These are phyloP conservation scores for Coboldia fuscipes DNA, from an alignment of 1,140 invertebrate species.

Conservation along the genomic window DNA sequence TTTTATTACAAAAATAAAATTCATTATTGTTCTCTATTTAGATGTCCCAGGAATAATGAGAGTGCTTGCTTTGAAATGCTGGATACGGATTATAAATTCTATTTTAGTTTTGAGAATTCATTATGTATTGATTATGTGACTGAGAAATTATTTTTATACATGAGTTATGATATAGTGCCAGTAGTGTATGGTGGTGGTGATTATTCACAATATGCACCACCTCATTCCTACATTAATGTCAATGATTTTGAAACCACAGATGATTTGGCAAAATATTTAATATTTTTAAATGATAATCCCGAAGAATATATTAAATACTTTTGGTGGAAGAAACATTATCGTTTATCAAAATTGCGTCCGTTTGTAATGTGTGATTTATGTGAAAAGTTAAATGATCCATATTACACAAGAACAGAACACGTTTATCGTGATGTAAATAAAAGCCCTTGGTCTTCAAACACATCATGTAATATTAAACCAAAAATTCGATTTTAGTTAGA, in stretches of 20 bases:
- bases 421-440: too few species aligned
- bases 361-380: too few species aligned
- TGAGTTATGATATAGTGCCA: conserved; percentile 25
- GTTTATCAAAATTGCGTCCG: too few species aligned
- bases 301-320: too few species aligned
- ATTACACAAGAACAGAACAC: too few species aligned
- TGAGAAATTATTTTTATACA: conserved; percentile 28
- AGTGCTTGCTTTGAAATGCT: conserved; percentile 21
- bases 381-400: too few species aligned
- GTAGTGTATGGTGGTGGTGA: conserved; percentile 32
- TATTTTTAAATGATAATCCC: conserved; percentile 22
- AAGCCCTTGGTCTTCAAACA: too few species aligned
- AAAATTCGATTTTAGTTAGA: too few species aligned
- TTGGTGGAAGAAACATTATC: too few species aligned
- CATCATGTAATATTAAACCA: too few species aligned
- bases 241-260: conserved; percentile 25
- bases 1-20: neutral
- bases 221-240: conserved; percentile 35
- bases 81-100: conserved; percentile 32
- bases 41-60: conserved; percentile 15
- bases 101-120: conserved; percentile 38
- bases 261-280: conserved; percentile 27
- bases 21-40: conserved; percentile 12
- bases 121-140: conserved; percentile 31
- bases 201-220: conserved; percentile 27